Evolutionary conservation across 2,888 invertebrate species (phyloP), one percentile per base, ranked within the genome.

Genomic region (Cyrtodaria siliqua): DNA sequence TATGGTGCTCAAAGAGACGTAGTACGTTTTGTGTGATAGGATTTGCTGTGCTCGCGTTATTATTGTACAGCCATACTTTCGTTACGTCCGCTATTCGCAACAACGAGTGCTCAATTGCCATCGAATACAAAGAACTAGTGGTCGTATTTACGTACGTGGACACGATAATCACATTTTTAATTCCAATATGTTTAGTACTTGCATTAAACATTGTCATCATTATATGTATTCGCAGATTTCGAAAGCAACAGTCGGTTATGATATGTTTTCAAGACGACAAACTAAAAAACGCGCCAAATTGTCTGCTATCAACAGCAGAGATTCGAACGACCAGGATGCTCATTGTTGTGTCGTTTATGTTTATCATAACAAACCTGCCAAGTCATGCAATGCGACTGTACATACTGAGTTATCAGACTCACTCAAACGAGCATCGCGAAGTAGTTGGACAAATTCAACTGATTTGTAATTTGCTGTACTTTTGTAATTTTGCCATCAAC

Each of bases 301-400:
- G 72, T 3, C 67, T 80, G 8, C 47, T 87, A 42, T 83, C 86
- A 14, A 74, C 75, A 44, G 88, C 87, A 16, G 86, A 89, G 60
- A 81, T 89, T 61, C 71, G 85, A 18, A 75, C 87, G 20, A 89
- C 87, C 6, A 82, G 86, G 23, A 89, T 89, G 86, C 73, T 91
- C 53, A 84, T 90, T 20, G 82, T 88, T 24, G 86, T 91, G 20
- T 90, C 90, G 16, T 87, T 82, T 16, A 84, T 90, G 8, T 89
- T 89, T 74, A 79, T 91, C 4, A 73, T 90, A 14, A 84, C 90
- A 6, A 87, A 88, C 52, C 70, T 91, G 20, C 91, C 91, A 12
- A 90, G 89, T 61, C 87, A 91, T 75, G 88, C 86, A 9, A 83
- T 87, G 33, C 71, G 89, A 6, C 62, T 89, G 52, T 88, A 86